These are phyloP conservation scores for Erannis defoliaria DNA, from an alignment of 2,888 invertebrate genomes.

Conservation along the genomic window DNA sequence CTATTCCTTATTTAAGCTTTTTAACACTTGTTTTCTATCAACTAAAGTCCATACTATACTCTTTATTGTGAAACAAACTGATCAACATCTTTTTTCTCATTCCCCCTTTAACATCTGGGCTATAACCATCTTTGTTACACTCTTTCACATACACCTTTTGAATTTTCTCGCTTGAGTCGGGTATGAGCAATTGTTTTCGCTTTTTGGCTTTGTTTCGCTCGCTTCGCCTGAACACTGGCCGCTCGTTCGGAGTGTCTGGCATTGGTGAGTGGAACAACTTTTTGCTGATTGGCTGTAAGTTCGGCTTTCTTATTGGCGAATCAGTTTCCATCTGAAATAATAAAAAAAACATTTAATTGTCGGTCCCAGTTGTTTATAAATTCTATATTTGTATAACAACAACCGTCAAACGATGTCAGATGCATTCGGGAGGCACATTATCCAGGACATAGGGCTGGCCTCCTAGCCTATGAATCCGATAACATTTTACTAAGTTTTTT, in stretches of 20 bases:
- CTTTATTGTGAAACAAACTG: constrained; percentile 73
- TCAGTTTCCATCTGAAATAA: constrained; percentile 69
- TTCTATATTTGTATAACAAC: too few relatives aligned
- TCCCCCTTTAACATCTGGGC: constrained; percentile 59
- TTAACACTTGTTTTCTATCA: constrained; percentile 20
- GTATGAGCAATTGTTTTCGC: constrained; percentile 66
- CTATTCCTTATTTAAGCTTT: too few relatives aligned
- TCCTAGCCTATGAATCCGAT: too few relatives aligned
- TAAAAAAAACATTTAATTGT: not conserved
- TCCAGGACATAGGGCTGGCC: too few relatives aligned
- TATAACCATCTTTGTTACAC: constrained; percentile 64
- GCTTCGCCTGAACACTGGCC: constrained; percentile 47
- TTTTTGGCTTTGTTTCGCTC: constrained; percentile 59
- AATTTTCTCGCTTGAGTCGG: constrained; percentile 64
- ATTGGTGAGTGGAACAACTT: constrained; percentile 76
- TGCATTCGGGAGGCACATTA: too few relatives aligned
- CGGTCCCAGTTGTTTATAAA: too few relatives aligned
- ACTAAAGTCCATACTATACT: constrained; percentile 69
- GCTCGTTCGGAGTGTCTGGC: constrained; percentile 51
- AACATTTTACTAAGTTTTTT: too few relatives aligned
- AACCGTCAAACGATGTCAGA: too few relatives aligned
- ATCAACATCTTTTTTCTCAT: constrained; percentile 71
- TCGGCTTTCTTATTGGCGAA: constrained; percentile 71
- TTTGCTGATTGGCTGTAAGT: constrained; percentile 67
- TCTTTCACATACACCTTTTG: constrained; percentile 69